phyloP scores from a whole-genome alignment of 2,113 vertebrate genomes.

The Oceanites oceanicus region DNA sequence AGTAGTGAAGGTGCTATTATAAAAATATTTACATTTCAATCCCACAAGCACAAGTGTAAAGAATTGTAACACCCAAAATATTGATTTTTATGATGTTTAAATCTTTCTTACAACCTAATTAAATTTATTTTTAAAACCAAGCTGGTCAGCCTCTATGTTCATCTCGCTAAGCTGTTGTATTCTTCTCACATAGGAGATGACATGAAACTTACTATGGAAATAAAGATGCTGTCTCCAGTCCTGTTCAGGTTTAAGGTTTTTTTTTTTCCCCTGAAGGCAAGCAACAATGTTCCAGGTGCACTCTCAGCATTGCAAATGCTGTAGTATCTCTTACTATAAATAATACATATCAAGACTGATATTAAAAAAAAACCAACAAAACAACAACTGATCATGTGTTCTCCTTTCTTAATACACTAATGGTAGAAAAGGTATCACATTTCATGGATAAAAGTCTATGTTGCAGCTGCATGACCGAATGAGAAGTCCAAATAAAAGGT shows the following conservation, averaged over 20 bases:
- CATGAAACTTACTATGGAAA: not conserved
- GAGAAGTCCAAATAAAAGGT: not conserved
- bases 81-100: not conserved
- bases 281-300: not conserved
- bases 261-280: not conserved
- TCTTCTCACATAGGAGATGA: not conserved
- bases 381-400: not conserved
- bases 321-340: not conserved
- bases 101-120: not conserved
- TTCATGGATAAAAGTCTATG: not conserved
- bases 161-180: not conserved
- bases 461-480: not conserved
- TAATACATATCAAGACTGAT: not conserved
- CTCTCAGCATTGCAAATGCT: not conserved
- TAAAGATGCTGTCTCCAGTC: not conserved
- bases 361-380: not conserved
- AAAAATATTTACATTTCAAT: not conserved
- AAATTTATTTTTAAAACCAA: not conserved
- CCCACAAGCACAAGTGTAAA: not conserved
- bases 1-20: not conserved
- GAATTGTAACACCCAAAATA: not conserved
- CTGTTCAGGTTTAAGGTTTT: not conserved
- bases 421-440: not conserved
- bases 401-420: not conserved
- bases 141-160: not conserved